These are phyloP conservation scores for Solea solea DNA, from an alignment of 2,113 vertebrate genomes.

Conservation along the genomic window DNA sequence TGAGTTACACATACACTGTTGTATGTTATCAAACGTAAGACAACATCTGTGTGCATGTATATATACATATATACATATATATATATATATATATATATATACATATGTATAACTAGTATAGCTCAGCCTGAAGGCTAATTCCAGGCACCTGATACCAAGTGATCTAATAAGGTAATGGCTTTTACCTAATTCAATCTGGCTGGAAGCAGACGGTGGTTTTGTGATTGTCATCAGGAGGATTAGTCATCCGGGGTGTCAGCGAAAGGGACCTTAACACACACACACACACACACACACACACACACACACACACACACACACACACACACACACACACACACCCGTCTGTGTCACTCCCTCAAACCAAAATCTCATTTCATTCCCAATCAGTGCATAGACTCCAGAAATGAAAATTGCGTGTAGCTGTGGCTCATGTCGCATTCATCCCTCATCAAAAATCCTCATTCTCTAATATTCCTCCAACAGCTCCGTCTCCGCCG, in stretches of 20 bases:
- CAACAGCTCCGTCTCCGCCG: constrained; percentile 57
- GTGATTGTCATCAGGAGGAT: constrained; percentile 79
- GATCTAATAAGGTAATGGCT: constrained; percentile 81
- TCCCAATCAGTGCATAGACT: constrained; percentile 70
- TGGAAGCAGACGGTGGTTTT: constrained; percentile 73
- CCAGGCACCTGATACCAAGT: constrained; percentile 61
- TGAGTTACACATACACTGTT: neutral
- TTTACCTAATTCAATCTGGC: constrained; percentile 79
- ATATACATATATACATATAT: neutral
- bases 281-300: constrained; percentile 17
- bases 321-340: constrained; percentile 5
- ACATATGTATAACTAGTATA: constrained; percentile 37
- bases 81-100: neutral
- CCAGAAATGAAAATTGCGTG: constrained; percentile 74
- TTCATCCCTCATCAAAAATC: constrained; percentile 73
- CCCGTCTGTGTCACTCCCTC: constrained; percentile 64
- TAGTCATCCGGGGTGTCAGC: constrained; percentile 74
- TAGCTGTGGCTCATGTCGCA: constrained; percentile 64
- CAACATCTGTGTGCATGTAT: constrained; percentile 58
- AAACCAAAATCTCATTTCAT: constrained; percentile 79
- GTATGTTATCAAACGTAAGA: constrained; percentile 5
- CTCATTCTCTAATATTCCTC: constrained; percentile 73
- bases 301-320: constrained; percentile 21
- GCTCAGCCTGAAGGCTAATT: constrained; percentile 68
- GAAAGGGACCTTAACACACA: constrained; percentile 47